Percentiles rank a stretch among this genome's conserved stretches.
These are phyloP conservation scores for Podarcis raffonei DNA, from an alignment of 2,113 vertebrate genomes.

Conservation along the genomic window DNA sequence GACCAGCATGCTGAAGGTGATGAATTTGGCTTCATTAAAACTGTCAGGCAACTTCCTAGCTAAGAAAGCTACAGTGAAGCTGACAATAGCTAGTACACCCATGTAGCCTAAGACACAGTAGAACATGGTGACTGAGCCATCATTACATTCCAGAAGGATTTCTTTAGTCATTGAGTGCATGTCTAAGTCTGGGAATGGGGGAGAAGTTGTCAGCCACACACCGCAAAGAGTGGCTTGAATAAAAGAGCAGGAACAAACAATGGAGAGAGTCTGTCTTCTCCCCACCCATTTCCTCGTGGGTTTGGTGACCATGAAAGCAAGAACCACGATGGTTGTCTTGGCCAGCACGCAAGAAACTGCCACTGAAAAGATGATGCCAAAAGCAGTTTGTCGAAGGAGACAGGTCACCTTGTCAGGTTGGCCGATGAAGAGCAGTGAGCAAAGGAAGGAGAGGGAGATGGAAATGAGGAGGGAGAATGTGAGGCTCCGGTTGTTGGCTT, in stretches of 20 bases:
- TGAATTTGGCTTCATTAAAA: slow-evolving; percentile 7
- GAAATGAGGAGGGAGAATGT: background rate
- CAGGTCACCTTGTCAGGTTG: background rate
- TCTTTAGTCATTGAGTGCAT: background rate
- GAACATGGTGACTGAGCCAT: background rate
- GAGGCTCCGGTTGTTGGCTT: background rate
- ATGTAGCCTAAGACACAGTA: background rate
- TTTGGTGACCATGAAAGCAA: background rate
- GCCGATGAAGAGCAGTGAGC: background rate
- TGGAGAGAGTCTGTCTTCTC: background rate
- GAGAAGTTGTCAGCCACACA: background rate
- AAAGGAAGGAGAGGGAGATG: background rate
- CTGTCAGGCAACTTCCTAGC: background rate
- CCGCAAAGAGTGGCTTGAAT: background rate
- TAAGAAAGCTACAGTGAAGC: background rate
- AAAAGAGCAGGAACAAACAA: background rate
- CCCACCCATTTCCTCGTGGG: background rate
- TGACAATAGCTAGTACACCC: background rate
- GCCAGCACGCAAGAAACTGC: background rate
- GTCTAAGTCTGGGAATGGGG: background rate
- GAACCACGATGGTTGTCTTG: background rate
- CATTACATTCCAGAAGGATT: background rate
- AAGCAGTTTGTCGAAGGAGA: background rate
- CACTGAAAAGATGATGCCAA: background rate
- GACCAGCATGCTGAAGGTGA: slow-evolving; percentile 1